Base-by-base conservation (phyloP, 2,888 invertebrate species). In the Notodonta dromedarius region DNA sequence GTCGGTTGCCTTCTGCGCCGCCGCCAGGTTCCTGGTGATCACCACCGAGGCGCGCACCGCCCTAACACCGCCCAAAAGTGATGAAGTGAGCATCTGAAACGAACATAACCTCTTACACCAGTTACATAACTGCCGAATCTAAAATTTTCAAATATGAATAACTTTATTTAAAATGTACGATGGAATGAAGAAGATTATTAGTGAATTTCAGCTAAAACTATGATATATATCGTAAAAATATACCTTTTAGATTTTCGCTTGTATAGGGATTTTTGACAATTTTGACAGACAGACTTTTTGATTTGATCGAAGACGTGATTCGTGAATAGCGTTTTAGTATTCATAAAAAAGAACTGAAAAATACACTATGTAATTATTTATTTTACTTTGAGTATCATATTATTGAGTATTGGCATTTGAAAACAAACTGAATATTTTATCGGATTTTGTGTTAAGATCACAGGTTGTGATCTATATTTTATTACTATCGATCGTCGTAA, bases 1-100 rank as follows among this genome's bases (percentile, higher is more conserved):
- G 86, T 99, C 99, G 4, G 94, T 90, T 3, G 95, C 96, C 85
- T 96, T 97, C 53, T 96, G 96, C 57, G 95, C 88, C 56, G 97
- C 94, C 61, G 97, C 97, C 78, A 98, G 89, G 86, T 96, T 97
- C 63, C 97, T 94, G 59, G 95, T 94, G 71, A 94, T 89, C 68
- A 95, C 87, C 24, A 92, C 87, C 14, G 94, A 94, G 61, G 89
- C 80, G 69, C 94, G 93, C 58, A 90, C 90, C 54, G 90, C 92
- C 78, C 94, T 91, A 51, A 94, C 86, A 65, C 94, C 91, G 65
- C 95, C 74, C 67, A 95, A 55, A 61, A 75, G 83, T 56, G 92
- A 90, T 70, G 94, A 93, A 72, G 93, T 90, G 80, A 95, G 87
- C 95, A 95, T 95, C 94, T 95, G 88, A 86, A 91, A 92, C 69